These are phyloP conservation scores for Drosophila incognita DNA, from an alignment of 2,888 invertebrate genomes.

Conservation along the genomic window DNA sequence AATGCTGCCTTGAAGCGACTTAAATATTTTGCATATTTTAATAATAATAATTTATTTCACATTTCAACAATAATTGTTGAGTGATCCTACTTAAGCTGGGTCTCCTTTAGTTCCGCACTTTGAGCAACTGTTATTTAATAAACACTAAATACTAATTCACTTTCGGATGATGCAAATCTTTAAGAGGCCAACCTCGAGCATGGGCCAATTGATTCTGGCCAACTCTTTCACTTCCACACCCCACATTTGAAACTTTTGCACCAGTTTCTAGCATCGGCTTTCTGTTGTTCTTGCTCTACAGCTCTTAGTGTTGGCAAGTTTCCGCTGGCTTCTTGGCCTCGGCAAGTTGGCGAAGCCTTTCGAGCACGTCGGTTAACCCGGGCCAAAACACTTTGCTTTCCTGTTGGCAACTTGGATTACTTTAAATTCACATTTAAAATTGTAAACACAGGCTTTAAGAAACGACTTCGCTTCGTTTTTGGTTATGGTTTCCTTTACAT, in stretches of 20 bases:
- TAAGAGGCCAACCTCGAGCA: slow-evolving; percentile 18
- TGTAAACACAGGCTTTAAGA: slow-evolving; percentile 43
- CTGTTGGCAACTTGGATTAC: slow-evolving; percentile 62
- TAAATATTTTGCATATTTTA: neutral
- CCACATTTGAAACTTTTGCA: slow-evolving; percentile 45
- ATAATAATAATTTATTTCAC: neutral
- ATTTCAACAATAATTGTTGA: neutral
- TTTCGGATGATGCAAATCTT: slow-evolving; percentile 10
- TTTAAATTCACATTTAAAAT: slow-evolving; percentile 51
- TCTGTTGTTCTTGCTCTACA: slow-evolving; percentile 8
- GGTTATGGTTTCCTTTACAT: slow-evolving; percentile 4
- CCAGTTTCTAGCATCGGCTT: slow-evolving; percentile 17
- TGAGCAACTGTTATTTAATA: slow-evolving; percentile 2
- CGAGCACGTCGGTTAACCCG: slow-evolving; percentile 42
- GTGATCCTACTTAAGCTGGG: neutral
- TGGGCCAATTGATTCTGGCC: slow-evolving; percentile 41
- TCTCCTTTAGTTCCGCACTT: neutral
- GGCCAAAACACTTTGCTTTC: slow-evolving; percentile 33
- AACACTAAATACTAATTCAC: slow-evolving; percentile 5
- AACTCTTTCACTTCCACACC: slow-evolving; percentile 14
- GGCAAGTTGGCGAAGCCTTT: slow-evolving; percentile 42
- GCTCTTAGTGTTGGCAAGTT: slow-evolving; percentile 36
- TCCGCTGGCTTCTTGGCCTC: slow-evolving; percentile 42
- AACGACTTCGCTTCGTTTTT: slow-evolving; percentile 20
- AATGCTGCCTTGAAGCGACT: neutral